Conservation (phyloP, 2,888 invertebrate genomes). For the Hoplodrina blanda region DNA sequence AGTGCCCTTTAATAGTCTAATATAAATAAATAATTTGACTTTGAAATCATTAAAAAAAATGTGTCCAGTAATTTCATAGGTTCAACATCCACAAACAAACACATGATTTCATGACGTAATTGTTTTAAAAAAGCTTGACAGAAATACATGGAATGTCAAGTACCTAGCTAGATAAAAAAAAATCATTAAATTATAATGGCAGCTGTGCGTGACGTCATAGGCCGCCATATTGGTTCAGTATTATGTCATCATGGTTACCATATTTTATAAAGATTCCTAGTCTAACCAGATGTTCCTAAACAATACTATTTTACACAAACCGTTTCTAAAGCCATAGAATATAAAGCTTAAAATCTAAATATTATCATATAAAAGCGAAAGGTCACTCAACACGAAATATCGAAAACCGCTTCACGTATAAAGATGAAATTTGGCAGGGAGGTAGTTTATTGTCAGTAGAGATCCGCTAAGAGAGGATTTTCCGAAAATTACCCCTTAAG, state of each 20-base stretch:
- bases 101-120: conserved; percentile 35
- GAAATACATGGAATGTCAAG: conserved; percentile 27
- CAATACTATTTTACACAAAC: neutral
- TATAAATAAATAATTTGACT: too few species aligned
- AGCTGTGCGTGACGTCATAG: conserved; percentile 52
- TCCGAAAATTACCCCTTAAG: too few species aligned
- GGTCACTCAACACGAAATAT: too few species aligned
- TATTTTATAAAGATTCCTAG: neutral
- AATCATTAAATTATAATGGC: conserved; percentile 53
- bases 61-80: conserved; percentile 9
- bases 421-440: too few species aligned
- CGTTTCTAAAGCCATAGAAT: too few species aligned
- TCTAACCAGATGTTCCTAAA: conserved; percentile 15
- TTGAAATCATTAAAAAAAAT: neutral
- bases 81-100: conserved; percentile 1
- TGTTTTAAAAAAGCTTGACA: conserved; percentile 15
- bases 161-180: conserved; percentile 14
- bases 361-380: too few species aligned
- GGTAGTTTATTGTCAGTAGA: too few species aligned
- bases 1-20: too few species aligned
- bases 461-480: too few species aligned
- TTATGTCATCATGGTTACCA: conserved; percentile 23
- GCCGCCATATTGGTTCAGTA: conserved; percentile 52
- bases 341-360: too few species aligned
- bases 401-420: too few species aligned